Evolutionary conservation across 2,113 vertebrate genomes (phyloP).

Genomic region (Apaloderma vittatum): DNA sequence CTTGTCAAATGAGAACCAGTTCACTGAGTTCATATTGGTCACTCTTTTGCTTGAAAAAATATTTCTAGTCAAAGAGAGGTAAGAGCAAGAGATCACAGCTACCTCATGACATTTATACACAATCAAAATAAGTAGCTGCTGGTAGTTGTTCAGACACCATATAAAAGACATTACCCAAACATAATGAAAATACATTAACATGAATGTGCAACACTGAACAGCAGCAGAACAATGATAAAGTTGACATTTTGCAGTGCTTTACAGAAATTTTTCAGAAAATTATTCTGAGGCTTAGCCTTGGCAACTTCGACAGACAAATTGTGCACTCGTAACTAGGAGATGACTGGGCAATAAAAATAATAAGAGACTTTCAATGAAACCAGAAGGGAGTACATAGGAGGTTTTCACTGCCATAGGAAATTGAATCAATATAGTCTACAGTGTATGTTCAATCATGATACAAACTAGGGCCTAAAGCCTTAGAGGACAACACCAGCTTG

Average conservation of each 20-base stretch:
- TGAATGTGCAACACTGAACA: background rate
- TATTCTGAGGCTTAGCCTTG: background rate
- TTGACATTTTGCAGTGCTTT: background rate
- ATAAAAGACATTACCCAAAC: background rate
- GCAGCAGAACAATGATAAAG: background rate
- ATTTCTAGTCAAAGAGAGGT: background rate
- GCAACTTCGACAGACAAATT: background rate
- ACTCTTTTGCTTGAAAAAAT: background rate
- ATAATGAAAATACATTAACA: slow-evolving; percentile 3
- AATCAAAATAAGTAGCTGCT: background rate
- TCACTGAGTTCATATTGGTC: background rate
- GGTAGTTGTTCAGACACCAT: background rate
- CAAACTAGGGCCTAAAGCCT: background rate
- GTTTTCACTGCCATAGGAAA: background rate
- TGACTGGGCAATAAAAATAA: background rate
- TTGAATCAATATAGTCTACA: background rate
- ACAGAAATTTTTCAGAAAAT: slow-evolving; percentile 1
- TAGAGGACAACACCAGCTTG: background rate
- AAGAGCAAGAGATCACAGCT: background rate
- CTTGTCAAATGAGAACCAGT: background rate
- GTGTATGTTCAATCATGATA: background rate
- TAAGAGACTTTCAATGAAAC: background rate
- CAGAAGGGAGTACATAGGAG: background rate
- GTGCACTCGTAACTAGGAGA: background rate
- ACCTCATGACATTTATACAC: background rate